Conservation (phyloP, 2,113 vertebrate species). For the Chionomys nivalis region DNA sequence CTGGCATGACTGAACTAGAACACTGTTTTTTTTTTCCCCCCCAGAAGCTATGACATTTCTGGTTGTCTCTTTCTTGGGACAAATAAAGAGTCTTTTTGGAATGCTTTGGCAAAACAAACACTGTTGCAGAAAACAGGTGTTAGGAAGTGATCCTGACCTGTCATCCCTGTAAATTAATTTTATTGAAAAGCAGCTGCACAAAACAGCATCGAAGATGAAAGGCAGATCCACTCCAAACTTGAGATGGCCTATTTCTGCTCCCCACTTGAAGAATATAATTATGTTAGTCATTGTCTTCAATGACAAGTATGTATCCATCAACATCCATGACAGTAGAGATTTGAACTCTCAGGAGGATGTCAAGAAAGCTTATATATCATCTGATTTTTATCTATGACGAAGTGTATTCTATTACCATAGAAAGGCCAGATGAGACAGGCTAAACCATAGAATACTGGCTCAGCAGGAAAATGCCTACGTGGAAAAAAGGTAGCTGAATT, state of each 20-base stretch:
- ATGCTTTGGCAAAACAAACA: slow-evolving; percentile 57
- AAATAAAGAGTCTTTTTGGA: slow-evolving; percentile 47
- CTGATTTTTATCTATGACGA: slow-evolving; percentile 48
- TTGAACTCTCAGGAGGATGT: slow-evolving; percentile 29
- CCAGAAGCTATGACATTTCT: not conserved
- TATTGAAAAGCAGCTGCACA: slow-evolving; percentile 29
- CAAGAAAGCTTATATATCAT: slow-evolving; percentile 47
- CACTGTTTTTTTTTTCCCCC: not conserved
- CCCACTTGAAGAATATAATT: slow-evolving; percentile 36
- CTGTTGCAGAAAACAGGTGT: slow-evolving; percentile 15
- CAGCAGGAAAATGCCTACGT: not conserved
- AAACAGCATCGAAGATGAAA: slow-evolving; percentile 51
- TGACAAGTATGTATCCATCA: slow-evolving; percentile 35
- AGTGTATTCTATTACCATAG: slow-evolving; percentile 43
- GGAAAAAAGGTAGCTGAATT: slow-evolving; percentile 51
- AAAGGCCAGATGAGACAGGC: slow-evolving; percentile 39
- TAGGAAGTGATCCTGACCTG: slow-evolving; percentile 11
- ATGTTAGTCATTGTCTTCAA: slow-evolving; percentile 21
- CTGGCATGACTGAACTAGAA: not conserved
- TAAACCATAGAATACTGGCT: slow-evolving; percentile 31
- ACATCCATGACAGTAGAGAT: slow-evolving; percentile 37
- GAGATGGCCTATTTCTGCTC: slow-evolving; percentile 31
- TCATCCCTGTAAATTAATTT: slow-evolving; percentile 53
- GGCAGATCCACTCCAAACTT: slow-evolving; percentile 14
- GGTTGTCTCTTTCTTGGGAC: slow-evolving; percentile 13